Percentiles rank a stretch among this genome's conserved stretches.
phyloP scores from a whole-genome alignment of 2,888 invertebrate species.

The Autographa pulchrina region DNA sequence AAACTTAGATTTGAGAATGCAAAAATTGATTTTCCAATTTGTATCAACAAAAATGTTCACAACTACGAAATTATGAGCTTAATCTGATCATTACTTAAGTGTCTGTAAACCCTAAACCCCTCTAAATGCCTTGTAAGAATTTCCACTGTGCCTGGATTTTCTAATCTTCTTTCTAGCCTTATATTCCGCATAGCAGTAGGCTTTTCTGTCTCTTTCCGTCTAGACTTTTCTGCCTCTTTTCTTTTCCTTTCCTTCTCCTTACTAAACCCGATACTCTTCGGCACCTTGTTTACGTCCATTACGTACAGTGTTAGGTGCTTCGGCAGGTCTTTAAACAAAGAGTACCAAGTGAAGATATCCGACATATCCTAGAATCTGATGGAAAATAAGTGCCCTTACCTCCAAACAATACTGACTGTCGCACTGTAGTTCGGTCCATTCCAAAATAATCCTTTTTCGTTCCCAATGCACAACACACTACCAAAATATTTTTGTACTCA shows the following conservation, averaged over 20 bases:
- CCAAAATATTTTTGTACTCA: background rate
- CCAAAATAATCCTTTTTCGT: background rate
- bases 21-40: background rate
- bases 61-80: background rate
- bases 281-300: background rate
- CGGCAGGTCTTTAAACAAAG: background rate
- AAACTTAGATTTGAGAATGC: background rate
- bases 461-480: background rate
- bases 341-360: background rate
- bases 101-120: background rate
- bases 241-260: background rate
- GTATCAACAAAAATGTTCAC: background rate
- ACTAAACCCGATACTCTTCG: background rate
- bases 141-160: background rate
- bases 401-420: slow-evolving; percentile 37
- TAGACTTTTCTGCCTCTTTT: background rate
- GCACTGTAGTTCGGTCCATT: slow-evolving; percentile 20
- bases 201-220: background rate
- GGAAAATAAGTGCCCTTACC: slow-evolving; percentile 22
- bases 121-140: background rate
- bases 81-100: background rate
- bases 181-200: background rate
- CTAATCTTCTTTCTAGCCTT: background rate
- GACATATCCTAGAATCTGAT: background rate
- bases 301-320: background rate